A percentile compares a stretch with the other conserved stretches of the same genome.
phyloP scores from a whole-genome alignment of 2,113 vertebrate species.

The Chroicocephalus ridibundus region DNA sequence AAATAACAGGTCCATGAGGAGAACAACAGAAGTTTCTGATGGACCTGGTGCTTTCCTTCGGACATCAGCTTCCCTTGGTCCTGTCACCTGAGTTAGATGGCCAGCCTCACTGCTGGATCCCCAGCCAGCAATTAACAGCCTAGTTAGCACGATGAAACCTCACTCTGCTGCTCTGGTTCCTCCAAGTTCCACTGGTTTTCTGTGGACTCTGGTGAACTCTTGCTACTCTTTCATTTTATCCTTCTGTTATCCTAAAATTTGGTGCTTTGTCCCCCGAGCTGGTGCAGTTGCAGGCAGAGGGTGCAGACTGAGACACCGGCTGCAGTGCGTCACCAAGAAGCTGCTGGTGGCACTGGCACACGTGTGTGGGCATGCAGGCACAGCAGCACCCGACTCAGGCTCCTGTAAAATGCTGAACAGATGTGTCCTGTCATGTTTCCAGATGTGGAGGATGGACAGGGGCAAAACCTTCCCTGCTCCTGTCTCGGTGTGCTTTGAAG shows the following conservation, averaged over 20 bases:
- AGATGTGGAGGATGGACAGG: background rate
- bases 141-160: fast-evolving
- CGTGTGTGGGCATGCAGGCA: background rate
- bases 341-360: background rate
- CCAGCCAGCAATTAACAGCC: background rate
- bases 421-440: background rate
- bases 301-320: background rate
- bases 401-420: background rate
- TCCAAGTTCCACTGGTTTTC: background rate
- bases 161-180: background rate
- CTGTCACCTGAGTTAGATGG: fast-evolving
- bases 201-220: background rate
- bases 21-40: background rate
- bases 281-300: background rate
- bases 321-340: fast-evolving
- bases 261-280: too few species aligned
- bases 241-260: background rate
- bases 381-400: too few species aligned
- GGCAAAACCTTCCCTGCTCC: background rate
- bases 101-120: background rate
- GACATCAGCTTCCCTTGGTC: background rate
- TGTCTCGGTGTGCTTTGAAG: fast-evolving
- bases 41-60: background rate
- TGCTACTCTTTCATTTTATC: background rate
- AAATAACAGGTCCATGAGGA: fast-evolving